These are phyloP conservation scores for Crenuchus spilurus DNA, from an alignment of 2,797 vertebrate species.

Conservation along the genomic window DNA sequence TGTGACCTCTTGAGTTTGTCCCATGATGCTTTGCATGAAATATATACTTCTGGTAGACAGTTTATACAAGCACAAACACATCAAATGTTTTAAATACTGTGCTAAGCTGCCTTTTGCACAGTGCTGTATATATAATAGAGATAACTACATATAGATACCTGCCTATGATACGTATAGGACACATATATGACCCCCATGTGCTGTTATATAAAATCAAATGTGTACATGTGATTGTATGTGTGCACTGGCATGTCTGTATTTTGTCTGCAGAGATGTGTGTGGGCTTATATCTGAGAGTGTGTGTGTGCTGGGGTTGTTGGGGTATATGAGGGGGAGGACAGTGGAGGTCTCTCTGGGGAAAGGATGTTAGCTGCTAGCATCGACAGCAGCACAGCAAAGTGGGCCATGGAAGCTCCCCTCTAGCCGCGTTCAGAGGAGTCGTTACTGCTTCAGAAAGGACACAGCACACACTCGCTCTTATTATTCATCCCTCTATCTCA, in stretches of 20 bases:
- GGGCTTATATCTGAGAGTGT: conserved; percentile 17
- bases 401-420: conserved; percentile 42
- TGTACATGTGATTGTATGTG: neutral
- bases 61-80: too few relatives aligned
- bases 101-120: too few relatives aligned
- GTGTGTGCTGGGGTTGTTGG: conserved; percentile 33
- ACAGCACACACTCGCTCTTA: neutral
- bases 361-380: conserved; percentile 26
- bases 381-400: conserved; percentile 37
- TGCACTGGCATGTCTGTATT: conserved; percentile 23
- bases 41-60: too few relatives aligned
- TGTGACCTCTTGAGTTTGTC: too few relatives aligned
- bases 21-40: too few relatives aligned
- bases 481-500: neutral
- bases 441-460: conserved; percentile 28
- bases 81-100: too few relatives aligned
- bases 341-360: conserved; percentile 40
- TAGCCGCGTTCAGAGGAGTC: conserved; percentile 28
- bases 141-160: too few relatives aligned
- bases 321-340: conserved; percentile 29
- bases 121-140: too few relatives aligned
- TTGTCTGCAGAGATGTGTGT: conserved; percentile 1
- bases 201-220: too few relatives aligned
- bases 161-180: too few relatives aligned
- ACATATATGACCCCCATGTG: too few relatives aligned